These are phyloP conservation scores for Drosophila paranaensis DNA, from an alignment of 2,888 invertebrate species.

Conservation along the genomic window DNA sequence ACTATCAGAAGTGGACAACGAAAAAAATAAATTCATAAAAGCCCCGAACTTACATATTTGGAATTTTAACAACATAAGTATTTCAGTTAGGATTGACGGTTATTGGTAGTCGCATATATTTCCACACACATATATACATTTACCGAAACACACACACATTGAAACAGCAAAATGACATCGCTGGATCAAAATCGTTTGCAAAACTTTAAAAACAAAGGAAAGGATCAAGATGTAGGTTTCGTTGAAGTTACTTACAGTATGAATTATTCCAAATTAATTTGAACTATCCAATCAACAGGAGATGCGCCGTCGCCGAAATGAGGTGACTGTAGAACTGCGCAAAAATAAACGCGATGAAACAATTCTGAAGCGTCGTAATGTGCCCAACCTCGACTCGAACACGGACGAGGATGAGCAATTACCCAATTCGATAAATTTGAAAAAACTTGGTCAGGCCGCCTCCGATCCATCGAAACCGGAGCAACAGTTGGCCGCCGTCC, in stretches of 20 bases:
- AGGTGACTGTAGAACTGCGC: slow-evolving; percentile 97
- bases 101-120: slow-evolving; percentile 26
- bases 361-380: slow-evolving; percentile 97
- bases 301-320: slow-evolving; percentile 98
- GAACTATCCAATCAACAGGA: slow-evolving; percentile 87
- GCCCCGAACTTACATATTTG: slow-evolving; percentile 15
- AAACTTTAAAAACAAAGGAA: slow-evolving; percentile 99
- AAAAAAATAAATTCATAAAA: slow-evolving; percentile 11
- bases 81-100: slow-evolving; percentile 43
- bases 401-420: slow-evolving; percentile 91
- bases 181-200: slow-evolving; percentile 90
- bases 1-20: slow-evolving; percentile 43
- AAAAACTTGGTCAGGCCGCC: slow-evolving; percentile 94
- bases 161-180: slow-evolving; percentile 77
- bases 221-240: slow-evolving; percentile 98
- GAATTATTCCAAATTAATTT: neutral
- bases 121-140: neutral
- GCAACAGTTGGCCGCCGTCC: slow-evolving; percentile 95
- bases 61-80: slow-evolving; percentile 18
- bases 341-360: slow-evolving; percentile 99
- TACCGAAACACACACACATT: slow-evolving; percentile 17
- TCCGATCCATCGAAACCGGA: slow-evolving; percentile 91
- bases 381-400: slow-evolving; percentile 93
- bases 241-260: neutral
- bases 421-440: slow-evolving; percentile 89